phyloP scores from a whole-genome alignment of 2,888 invertebrate species.

The Andrena fulva region DNA sequence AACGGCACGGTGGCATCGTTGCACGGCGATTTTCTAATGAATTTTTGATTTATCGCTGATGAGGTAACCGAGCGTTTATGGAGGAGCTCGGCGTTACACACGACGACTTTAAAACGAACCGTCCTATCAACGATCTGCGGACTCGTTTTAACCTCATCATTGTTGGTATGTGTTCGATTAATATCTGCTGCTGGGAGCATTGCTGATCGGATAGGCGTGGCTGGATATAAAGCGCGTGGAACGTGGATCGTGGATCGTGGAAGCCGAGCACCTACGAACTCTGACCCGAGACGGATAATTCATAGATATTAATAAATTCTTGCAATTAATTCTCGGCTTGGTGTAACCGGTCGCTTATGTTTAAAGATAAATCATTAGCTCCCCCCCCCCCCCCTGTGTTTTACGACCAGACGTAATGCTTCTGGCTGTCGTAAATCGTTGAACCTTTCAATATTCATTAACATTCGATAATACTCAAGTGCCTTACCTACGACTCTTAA shows the following conservation, averaged over 20 bases:
- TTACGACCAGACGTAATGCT: not conserved
- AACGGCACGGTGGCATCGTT: not conserved
- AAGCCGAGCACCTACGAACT: conserved; percentile 65
- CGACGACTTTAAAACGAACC: conserved; percentile 23
- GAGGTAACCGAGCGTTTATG: conserved; percentile 32
- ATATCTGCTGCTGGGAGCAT: conserved; percentile 69
- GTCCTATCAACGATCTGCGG: conserved; percentile 46
- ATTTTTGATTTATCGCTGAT: conserved; percentile 41
- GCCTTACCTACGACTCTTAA: not conserved
- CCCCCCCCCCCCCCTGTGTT: not conserved
- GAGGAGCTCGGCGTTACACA: conserved; percentile 13
- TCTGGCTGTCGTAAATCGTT: conserved; percentile 30
- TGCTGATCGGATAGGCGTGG: conserved; percentile 68
- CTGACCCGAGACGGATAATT: conserved; percentile 73
- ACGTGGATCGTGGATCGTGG: conserved; percentile 35
- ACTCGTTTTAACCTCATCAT: conserved; percentile 60
- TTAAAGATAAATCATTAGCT: conserved; percentile 46
- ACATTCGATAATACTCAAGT: not conserved
- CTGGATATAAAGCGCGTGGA: conserved; percentile 20
- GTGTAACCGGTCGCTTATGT: conserved; percentile 48
- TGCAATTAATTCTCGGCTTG: conserved; percentile 50
- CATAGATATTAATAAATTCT: conserved; percentile 62
- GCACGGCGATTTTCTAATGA: conserved; percentile 33
- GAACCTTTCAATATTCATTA: conserved; percentile 37
- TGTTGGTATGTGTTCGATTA: conserved; percentile 65